Percentiles rank a stretch among this genome's conserved stretches.
Conservation (phyloP, 2,113 vertebrate species). For the Narcine bancroftii region DNA sequence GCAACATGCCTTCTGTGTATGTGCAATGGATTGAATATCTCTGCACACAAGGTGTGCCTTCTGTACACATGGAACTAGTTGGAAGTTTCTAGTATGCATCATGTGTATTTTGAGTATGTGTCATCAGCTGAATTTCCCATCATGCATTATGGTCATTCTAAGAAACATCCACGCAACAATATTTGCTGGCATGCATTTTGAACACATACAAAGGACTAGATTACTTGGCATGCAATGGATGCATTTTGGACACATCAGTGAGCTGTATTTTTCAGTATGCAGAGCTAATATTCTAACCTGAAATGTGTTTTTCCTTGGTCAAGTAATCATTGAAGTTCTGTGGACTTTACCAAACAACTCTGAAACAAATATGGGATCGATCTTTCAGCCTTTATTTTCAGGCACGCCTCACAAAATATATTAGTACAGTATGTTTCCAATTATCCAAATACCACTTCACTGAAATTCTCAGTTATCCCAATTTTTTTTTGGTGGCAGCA, state of each 20-base stretch:
- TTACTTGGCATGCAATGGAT: not conserved
- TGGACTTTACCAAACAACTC: not conserved
- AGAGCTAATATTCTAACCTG: not conserved
- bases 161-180: no score
- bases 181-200: not conserved
- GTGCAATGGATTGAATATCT: not conserved
- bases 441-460: no score
- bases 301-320: not conserved
- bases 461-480: no score
- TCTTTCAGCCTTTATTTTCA: not conserved
- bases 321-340: not conserved
- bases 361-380: not conserved
- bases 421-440: no score
- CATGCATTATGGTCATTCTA: not conserved
- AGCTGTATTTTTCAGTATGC: not conserved
- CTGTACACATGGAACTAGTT: not conserved
- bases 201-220: no score
- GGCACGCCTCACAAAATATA: not conserved
- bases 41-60: not conserved
- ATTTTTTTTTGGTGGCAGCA: no score
- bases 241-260: not conserved
- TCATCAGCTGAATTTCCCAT: not conserved
- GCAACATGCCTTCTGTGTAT: no score
- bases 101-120: not conserved
- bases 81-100: not conserved